phyloP scores from a whole-genome alignment of 2,888 invertebrate genomes.

The Diarsia rubi region DNA sequence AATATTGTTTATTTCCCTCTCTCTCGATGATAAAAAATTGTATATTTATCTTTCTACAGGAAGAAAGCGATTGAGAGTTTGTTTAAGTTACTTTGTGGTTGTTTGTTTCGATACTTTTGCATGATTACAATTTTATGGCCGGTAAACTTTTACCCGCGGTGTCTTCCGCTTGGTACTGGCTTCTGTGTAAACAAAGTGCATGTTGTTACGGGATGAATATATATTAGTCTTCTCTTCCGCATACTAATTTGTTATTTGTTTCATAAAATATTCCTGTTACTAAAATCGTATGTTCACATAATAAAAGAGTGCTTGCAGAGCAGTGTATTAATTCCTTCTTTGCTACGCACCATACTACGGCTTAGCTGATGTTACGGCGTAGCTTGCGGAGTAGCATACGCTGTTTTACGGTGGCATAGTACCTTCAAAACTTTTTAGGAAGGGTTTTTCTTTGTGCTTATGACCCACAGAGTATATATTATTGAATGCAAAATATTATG shows the following conservation, averaged over 20 bases:
- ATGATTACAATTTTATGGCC: slow-evolving; percentile 55
- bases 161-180: slow-evolving; percentile 22
- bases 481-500: neutral
- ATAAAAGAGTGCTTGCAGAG: neutral
- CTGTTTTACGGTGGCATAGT: neutral
- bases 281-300: neutral
- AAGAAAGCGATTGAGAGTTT: slow-evolving; percentile 56
- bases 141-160: slow-evolving; percentile 45
- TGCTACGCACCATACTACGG: neutral
- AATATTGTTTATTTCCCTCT: slow-evolving; percentile 30
- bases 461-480: neutral
- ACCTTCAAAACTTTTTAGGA: neutral
- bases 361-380: neutral
- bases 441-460: too few species aligned
- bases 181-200: slow-evolving; percentile 27
- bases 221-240: neutral
- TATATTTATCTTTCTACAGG: slow-evolving; percentile 48
- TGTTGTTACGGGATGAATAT: slow-evolving; percentile 7
- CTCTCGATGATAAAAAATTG: slow-evolving; percentile 21
- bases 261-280: neutral
- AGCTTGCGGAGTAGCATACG: neutral
- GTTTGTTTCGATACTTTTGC: slow-evolving; percentile 54
- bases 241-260: neutral
- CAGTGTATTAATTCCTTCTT: neutral
- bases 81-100: slow-evolving; percentile 45